These are phyloP conservation scores for Natrix natrix DNA, from an alignment of 2,797 vertebrate genomes.

Conservation along the genomic window DNA sequence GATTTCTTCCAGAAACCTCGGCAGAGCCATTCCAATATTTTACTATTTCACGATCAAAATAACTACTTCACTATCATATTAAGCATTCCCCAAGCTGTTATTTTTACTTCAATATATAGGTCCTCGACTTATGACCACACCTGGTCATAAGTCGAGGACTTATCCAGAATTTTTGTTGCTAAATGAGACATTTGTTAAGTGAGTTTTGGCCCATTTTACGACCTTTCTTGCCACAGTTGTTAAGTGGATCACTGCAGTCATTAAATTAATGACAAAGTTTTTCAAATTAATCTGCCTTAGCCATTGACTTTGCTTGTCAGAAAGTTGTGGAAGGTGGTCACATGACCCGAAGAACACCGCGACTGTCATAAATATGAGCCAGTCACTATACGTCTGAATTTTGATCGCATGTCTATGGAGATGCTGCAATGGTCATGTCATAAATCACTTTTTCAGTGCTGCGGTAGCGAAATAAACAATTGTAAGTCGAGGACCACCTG, in stretches of 20 bases:
- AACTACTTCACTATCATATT: not conserved
- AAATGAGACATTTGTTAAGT: not conserved
- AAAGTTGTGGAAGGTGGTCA: not conserved
- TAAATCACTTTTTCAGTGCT: not conserved
- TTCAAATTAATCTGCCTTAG: not conserved
- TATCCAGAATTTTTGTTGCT: not conserved
- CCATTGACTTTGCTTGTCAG: not conserved
- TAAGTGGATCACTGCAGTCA: not conserved
- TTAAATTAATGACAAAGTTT: not conserved
- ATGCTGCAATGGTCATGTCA: not conserved
- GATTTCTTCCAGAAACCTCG: not conserved
- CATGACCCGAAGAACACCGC: not conserved
- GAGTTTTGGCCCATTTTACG: not conserved
- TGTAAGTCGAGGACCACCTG: not conserved
- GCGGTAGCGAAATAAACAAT: not conserved
- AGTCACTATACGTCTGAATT: not conserved
- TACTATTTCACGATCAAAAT: not conserved
- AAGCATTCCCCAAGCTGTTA: not conserved
- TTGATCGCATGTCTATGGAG: not conserved
- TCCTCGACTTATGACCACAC: not conserved
- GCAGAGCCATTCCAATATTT: not conserved
- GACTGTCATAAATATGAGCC: not conserved
- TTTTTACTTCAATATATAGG: not conserved
- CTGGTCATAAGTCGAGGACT: no score
- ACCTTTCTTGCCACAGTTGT: not conserved